phyloP scores from a whole-genome alignment of 2,113 vertebrate species.

The Pionites leucogaster region DNA sequence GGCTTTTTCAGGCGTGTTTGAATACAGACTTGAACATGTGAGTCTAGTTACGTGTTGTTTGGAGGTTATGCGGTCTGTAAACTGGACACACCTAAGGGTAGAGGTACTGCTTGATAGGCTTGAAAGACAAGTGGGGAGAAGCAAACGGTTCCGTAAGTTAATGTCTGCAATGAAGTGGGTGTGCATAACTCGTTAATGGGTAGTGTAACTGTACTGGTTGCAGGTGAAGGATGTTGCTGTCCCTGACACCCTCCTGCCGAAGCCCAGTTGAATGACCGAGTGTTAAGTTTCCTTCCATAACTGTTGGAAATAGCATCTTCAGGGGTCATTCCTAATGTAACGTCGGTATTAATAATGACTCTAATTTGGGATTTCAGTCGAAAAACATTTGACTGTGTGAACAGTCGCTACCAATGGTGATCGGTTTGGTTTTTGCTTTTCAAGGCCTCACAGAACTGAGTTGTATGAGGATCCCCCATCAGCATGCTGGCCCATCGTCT shows the following conservation, averaged over 20 bases:
- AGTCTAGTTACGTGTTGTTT: fast-evolving
- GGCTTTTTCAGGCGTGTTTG: neutral
- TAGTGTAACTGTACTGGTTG: neutral
- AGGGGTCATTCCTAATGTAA: neutral
- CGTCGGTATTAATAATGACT: neutral
- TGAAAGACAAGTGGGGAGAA: neutral
- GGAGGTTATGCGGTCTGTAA: neutral
- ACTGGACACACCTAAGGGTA: neutral
- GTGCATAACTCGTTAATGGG: neutral
- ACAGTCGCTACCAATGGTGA: neutral
- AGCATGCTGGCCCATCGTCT: conserved; percentile 88
- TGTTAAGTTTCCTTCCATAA: neutral
- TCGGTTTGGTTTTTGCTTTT: neutral
- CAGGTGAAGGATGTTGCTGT: neutral
- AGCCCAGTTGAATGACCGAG: neutral
- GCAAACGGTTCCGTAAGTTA: neutral
- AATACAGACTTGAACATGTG: neutral
- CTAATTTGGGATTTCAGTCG: neutral
- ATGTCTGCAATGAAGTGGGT: neutral
- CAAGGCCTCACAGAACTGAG: conserved; percentile 83
- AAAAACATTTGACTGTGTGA: fast-evolving
- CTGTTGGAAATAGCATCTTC: neutral
- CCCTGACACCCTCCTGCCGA: neutral
- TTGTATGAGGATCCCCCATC: conserved; percentile 79
- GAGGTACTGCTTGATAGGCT: neutral